Conservation (phyloP, 2,113 vertebrate species). For the Datnioides undecimradiatus region DNA sequence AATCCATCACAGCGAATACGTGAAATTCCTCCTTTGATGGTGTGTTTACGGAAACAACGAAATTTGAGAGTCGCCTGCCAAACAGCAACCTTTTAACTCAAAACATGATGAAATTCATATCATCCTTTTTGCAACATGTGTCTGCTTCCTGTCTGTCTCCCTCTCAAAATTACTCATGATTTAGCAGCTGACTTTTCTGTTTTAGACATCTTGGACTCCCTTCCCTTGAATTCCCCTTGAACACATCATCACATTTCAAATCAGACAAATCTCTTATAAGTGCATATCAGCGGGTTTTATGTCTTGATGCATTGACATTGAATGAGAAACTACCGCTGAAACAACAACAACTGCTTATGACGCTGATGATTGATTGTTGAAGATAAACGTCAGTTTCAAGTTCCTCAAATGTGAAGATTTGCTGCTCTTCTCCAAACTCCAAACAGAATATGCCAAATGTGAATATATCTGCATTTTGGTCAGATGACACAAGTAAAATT, state of each 20-base stretch:
- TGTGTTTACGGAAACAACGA: slow-evolving; percentile 21
- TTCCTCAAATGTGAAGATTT: background rate
- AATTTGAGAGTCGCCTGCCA: slow-evolving; percentile 8
- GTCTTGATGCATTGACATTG: background rate
- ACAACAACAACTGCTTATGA: background rate
- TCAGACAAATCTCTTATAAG: slow-evolving; percentile 15
- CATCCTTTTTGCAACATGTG: slow-evolving; percentile 38
- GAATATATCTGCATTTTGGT: background rate
- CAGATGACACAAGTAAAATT: background rate
- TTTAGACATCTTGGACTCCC: slow-evolving; percentile 2
- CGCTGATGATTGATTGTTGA: background rate
- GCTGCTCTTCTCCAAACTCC: background rate
- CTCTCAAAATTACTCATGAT: slow-evolving; percentile 29
- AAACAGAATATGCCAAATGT: no score
- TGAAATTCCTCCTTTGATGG: slow-evolving; percentile 22
- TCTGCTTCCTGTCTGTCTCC: slow-evolving; percentile 44
- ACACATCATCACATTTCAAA: background rate
- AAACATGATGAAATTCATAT: slow-evolving; percentile 55
- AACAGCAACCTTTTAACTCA: slow-evolving; percentile 29
- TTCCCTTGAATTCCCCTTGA: slow-evolving; percentile 11
- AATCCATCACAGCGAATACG: slow-evolving; percentile 36
- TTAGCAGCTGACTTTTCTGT: slow-evolving; percentile 19
- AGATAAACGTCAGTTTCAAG: background rate
- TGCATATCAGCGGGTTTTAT: background rate
- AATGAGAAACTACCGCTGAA: background rate